Conservation (phyloP, 2,113 vertebrate species). For the Dipodomys merriami region DNA sequence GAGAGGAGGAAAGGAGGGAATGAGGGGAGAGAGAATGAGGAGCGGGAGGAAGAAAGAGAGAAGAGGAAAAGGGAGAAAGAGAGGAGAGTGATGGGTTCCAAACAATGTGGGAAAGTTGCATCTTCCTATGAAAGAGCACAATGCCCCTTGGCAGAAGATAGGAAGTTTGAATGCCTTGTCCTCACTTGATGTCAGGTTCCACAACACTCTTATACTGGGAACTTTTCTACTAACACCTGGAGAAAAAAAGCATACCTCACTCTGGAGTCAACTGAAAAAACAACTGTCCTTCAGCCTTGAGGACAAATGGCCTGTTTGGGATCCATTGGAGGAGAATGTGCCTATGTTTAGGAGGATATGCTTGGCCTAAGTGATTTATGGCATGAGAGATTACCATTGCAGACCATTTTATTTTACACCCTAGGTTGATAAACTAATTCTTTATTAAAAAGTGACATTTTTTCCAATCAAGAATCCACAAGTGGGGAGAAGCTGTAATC, state of each 20-base stretch:
- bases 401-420: background rate
- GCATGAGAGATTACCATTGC: background rate
- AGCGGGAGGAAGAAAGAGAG: no score
- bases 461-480: background rate
- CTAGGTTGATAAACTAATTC: background rate
- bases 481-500: no score
- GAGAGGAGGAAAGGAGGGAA: no score
- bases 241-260: background rate
- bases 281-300: background rate
- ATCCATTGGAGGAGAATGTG: background rate
- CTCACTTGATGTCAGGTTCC: background rate
- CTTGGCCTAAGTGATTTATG: background rate
- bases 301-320: background rate
- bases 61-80: no score
- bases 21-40: no score
- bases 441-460: background rate
- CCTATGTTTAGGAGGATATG: background rate
- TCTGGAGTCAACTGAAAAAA: background rate
- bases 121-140: background rate
- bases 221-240: background rate
- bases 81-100: no score
- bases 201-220: background rate
- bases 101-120: background rate
- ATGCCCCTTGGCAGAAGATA: background rate
- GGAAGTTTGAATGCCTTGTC: background rate